These are phyloP conservation scores for Forbesichthys papilliferus DNA, from an alignment of 2,113 vertebrate species.

Conservation along the genomic window DNA sequence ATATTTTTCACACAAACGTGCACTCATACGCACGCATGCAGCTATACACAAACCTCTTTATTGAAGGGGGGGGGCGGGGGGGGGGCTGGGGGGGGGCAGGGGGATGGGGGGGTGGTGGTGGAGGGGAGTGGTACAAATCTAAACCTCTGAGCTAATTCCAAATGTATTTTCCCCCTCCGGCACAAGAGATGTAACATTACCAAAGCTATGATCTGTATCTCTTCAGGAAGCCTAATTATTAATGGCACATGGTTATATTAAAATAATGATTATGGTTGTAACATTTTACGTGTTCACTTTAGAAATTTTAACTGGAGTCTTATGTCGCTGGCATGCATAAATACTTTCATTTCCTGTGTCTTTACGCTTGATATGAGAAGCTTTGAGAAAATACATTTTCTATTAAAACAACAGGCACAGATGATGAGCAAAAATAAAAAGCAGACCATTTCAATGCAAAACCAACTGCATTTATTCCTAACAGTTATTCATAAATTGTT, in stretches of 20 bases:
- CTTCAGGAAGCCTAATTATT: conserved; percentile 19
- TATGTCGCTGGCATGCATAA: background rate
- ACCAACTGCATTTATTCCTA: too few species aligned
- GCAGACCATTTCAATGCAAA: background rate
- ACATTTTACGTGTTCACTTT: background rate
- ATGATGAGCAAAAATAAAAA: background rate
- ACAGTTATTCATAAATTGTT: background rate
- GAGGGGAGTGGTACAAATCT: conserved; percentile 2
- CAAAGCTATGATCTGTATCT: conserved; percentile 8
- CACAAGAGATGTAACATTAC: conserved; percentile 46
- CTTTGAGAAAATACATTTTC: too few species aligned
- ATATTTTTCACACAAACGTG: conserved; percentile 20
- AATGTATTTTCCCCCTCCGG: conserved; percentile 17
- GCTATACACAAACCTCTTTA: conserved; percentile 5
- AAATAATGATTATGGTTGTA: conserved; percentile 1
- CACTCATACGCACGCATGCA: conserved; percentile 8
- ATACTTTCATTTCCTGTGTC: background rate
- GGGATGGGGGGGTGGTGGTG: too few species aligned
- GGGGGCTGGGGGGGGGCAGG: too few species aligned
- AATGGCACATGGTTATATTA: conserved; percentile 2
- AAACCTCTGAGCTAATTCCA: conserved; percentile 9
- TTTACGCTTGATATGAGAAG: too few species aligned
- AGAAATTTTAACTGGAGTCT: background rate
- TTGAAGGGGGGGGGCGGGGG: background rate
- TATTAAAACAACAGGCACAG: background rate